Conservation (phyloP, 2,888 invertebrate species). For the Caenorhabditis auriculariae region DNA sequence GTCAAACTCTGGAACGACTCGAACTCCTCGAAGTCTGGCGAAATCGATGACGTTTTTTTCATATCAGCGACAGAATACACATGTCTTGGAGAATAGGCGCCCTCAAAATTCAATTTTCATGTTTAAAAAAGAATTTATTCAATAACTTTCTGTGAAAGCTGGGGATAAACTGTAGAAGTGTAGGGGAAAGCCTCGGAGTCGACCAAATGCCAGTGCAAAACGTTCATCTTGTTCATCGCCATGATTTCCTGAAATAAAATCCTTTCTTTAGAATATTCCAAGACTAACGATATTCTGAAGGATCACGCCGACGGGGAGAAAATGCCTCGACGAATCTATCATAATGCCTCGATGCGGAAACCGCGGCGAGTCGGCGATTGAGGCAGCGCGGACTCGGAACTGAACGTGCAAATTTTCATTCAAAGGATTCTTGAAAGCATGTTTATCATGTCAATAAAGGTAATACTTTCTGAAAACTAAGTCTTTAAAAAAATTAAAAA, state of each 20-base stretch:
- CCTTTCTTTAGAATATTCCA: too few relatives aligned
- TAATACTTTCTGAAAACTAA: too few relatives aligned
- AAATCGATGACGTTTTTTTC: constrained; percentile 74
- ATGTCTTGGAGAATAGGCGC: constrained; percentile 44
- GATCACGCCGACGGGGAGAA: constrained; percentile 69
- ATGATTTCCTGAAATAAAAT: constrained; percentile 31
- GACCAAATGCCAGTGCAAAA: constrained; percentile 89
- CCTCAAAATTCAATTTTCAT: constrained; percentile 11
- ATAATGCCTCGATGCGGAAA: constrained; percentile 81
- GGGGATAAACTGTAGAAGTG: constrained; percentile 77
- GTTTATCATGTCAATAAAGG: too few relatives aligned
- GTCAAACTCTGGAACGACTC: constrained; percentile 87
- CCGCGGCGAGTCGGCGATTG: constrained; percentile 78
- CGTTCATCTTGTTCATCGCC: constrained; percentile 81
- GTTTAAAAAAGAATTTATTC: not conserved
- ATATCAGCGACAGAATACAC: constrained; percentile 68
- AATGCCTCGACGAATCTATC: constrained; percentile 85
- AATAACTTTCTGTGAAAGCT: constrained; percentile 62
- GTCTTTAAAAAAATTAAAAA: too few relatives aligned
- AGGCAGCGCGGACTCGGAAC: constrained; percentile 38
- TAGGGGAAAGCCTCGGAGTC: constrained; percentile 91
- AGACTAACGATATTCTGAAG: constrained; percentile 24
- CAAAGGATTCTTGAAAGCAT: not conserved
- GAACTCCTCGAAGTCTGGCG: constrained; percentile 79
- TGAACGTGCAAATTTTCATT: constrained; percentile 6